Percentiles rank a stretch among this genome's conserved stretches.
These are phyloP conservation scores for Orestias chungarensis DNA, from an alignment of 2,797 vertebrate species.

Conservation along the genomic window DNA sequence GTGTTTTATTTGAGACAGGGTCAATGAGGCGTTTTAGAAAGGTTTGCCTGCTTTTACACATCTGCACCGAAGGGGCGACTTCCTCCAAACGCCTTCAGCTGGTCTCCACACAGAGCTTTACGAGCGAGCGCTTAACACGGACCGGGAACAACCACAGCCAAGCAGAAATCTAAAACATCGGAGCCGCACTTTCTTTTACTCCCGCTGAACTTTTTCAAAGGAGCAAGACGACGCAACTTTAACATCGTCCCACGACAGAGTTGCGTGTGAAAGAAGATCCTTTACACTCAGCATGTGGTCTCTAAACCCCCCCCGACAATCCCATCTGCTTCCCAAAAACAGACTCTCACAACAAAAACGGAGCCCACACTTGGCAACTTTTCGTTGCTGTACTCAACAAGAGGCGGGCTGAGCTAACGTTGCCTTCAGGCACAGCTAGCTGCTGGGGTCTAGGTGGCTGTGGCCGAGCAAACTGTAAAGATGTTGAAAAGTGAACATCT, in stretches of 20 bases:
- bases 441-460: too few species aligned
- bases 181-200: constrained; percentile 47
- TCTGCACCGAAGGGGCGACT: constrained; percentile 69
- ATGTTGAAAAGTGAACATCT: too few species aligned
- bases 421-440: too few species aligned
- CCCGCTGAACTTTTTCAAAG: constrained; percentile 50
- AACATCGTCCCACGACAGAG: constrained; percentile 62
- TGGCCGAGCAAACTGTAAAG: too few species aligned
- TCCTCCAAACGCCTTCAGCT: constrained; percentile 67
- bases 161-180: constrained; percentile 35
- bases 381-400: constrained; percentile 54
- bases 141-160: constrained; percentile 52
- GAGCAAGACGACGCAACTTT: constrained; percentile 60
- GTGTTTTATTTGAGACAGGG: constrained; percentile 73
- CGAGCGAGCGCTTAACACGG: constrained; percentile 14
- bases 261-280: constrained; percentile 70
- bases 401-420: constrained; percentile 7
- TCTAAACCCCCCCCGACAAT: constrained; percentile 66
- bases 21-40: constrained; percentile 46
- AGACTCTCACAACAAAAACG: constrained; percentile 46
- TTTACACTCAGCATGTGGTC: constrained; percentile 73
- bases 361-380: constrained; percentile 50
- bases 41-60: constrained; percentile 57
- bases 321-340: constrained; percentile 64
- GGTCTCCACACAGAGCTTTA: constrained; percentile 63